Evolutionary conservation across 1,140 invertebrate species (phyloP).

Genomic region (Zaprionus camerounensis): DNA sequence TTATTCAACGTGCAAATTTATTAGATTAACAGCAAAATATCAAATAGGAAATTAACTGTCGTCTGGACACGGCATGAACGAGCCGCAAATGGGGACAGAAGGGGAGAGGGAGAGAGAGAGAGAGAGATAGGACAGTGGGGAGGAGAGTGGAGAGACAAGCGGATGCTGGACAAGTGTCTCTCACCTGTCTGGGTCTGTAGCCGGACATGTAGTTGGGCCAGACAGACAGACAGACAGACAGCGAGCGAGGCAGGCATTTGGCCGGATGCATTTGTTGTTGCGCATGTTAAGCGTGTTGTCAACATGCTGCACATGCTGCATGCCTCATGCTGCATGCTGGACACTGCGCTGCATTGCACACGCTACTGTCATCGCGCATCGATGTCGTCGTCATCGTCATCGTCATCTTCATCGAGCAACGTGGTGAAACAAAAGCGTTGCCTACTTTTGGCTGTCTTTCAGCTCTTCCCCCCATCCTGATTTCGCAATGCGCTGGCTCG

Average conservation of each 20-base stretch:
- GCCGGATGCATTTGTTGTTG: slow-evolving; percentile 1
- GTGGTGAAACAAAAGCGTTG: neutral
- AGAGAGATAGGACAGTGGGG: no score
- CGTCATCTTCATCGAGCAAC: no score
- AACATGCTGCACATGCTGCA: slow-evolving; percentile 6
- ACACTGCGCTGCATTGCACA: neutral
- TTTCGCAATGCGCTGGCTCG: neutral
- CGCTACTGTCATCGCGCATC: neutral
- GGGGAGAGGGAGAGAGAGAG: neutral
- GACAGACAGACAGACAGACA: neutral
- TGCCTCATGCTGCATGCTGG: neutral
- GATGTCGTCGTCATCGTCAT: neutral
- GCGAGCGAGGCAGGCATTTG: neutral
- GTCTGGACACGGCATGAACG: slow-evolving; percentile 54
- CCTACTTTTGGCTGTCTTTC: neutral
- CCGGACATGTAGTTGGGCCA: slow-evolving; percentile 12
- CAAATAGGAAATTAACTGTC: slow-evolving; percentile 82
- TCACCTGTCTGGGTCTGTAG: slow-evolving; percentile 28
- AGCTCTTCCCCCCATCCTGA: neutral
- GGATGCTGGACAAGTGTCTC: slow-evolving; percentile 40
- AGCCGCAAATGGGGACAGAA: slow-evolving; percentile 5
- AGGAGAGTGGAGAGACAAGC: neutral
- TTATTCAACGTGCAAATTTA: slow-evolving; percentile 68
- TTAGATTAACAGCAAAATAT: slow-evolving; percentile 83
- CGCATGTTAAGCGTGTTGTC: slow-evolving; percentile 24